Evolutionary conservation across 1,140 invertebrate genomes (phyloP), one percentile per base, ranked within the genome.

Genomic region (Bombus ignitus): DNA sequence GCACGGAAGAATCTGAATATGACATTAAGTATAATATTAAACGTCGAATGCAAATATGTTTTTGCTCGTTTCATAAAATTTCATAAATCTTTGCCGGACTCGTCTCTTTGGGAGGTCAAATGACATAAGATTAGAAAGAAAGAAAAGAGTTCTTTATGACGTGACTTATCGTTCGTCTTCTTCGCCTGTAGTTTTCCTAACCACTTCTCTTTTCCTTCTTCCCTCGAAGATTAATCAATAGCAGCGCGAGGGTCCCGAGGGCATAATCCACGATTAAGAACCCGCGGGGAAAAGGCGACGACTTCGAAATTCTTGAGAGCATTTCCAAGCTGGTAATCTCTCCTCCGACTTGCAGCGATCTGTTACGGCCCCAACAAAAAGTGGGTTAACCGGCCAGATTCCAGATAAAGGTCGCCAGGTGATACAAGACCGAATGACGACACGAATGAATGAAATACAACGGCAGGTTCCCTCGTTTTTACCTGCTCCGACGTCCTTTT

Each of bases 341-440:
- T 65, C 37, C 62, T 53, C 13, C 3, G 32, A 28, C 44, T 42
- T 80, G 35, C 15, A 80, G 32, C 66, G 68, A 85, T 85, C 83
- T 72, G 76, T 80, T 77, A 80, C 57, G 74, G 53, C 13, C 9
- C 47, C 35, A 35, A 85, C 83, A 85, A 80, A 53, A 85, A 85
- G 76, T 85, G 77, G 83, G 83, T 80, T 85, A 85, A 85, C 76
- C 83, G 77, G 77, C 77, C 83, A 85, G 57, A 85, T 85, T 65
- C 77, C 76, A 80, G 83, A 80, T 85, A 85, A 85, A 80, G 53
- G 68, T 80, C 53, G 68, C 83, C 83, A 85, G 83, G 83, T 85
- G 83, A 85, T 80, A 80, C 65, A 53, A 15, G 18, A n/a, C 42
- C 37, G 18, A 25, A 53, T 39, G 39, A 37, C 1, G 32, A 4